Percentiles rank a stretch among this genome's conserved stretches.
These are phyloP conservation scores for Eupithecia vulgata DNA, from an alignment of 2,888 invertebrate species.

Conservation along the genomic window DNA sequence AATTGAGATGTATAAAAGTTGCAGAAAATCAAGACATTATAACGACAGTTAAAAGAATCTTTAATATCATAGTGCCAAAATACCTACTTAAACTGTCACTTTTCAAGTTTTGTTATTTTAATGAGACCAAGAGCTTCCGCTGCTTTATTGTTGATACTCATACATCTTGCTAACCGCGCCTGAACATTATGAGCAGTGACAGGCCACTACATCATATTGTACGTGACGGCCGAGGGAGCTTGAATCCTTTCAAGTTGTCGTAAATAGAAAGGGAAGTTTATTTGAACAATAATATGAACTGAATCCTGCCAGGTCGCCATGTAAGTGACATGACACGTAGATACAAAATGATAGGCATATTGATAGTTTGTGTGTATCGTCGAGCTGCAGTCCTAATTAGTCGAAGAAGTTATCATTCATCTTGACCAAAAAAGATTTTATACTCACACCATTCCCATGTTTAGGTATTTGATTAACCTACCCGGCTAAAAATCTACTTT, in stretches of 20 bases:
- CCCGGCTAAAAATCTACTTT: no score
- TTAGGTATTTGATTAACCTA: neutral
- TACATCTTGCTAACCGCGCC: slow-evolving; percentile 31
- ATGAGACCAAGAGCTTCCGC: neutral
- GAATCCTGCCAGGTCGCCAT: neutral
- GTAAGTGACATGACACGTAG: neutral
- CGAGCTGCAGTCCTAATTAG: neutral
- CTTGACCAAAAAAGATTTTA: neutral
- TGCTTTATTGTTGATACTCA: slow-evolving; percentile 13
- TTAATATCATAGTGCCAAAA: neutral
- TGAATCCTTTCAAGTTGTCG: slow-evolving; percentile 27
- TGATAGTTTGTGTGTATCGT: neutral
- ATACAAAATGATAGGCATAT: neutral
- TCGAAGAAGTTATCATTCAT: neutral
- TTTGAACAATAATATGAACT: slow-evolving; percentile 19
- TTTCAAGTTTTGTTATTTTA: neutral
- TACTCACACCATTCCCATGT: no score
- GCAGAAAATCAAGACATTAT: neutral
- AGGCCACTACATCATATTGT: slow-evolving; percentile 35
- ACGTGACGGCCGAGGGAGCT: slow-evolving; percentile 25
- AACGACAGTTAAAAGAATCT: neutral
- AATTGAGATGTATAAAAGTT: no score
- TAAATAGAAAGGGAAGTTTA: slow-evolving; percentile 26
- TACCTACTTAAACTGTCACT: neutral
- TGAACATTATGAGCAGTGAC: slow-evolving; percentile 33